Evolutionary conservation across 2,113 vertebrate genomes (phyloP).

Genomic region (Odontophorus gujanensis): DNA sequence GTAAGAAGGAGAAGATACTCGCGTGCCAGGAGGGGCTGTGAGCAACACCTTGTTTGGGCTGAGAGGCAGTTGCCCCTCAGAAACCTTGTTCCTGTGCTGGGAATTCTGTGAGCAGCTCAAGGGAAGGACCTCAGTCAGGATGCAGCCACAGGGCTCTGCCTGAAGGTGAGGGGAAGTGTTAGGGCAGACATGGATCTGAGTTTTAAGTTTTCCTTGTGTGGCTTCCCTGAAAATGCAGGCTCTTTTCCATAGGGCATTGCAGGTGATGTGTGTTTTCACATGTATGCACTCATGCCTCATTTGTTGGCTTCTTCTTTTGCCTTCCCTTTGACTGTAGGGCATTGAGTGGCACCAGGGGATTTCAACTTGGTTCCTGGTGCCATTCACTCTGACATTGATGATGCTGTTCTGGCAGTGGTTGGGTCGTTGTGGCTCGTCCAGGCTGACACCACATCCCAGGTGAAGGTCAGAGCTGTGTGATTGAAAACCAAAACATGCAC

Average conservation of each 20-base stretch:
- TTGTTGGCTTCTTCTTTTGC: neutral
- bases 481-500: neutral
- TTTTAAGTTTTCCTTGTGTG: neutral
- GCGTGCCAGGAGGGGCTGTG: neutral
- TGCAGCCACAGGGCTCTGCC: neutral
- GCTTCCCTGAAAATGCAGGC: neutral
- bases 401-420: neutral
- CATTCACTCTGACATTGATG: neutral
- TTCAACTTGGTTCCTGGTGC: neutral
- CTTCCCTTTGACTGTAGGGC: neutral
- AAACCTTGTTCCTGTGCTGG: neutral
- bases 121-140: neutral
- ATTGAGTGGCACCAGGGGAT: neutral
- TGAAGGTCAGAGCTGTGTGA: neutral
- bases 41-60: neutral
- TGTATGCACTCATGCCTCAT: fast-evolving
- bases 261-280: fast-evolving
- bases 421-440: neutral
- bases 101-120: neutral
- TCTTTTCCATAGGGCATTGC: neutral
- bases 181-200: neutral
- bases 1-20: neutral
- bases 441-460: neutral
- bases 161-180: neutral
- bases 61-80: neutral